Conservation (phyloP, 2,797 vertebrate species). For the Erpetoichthys calabaricus region DNA sequence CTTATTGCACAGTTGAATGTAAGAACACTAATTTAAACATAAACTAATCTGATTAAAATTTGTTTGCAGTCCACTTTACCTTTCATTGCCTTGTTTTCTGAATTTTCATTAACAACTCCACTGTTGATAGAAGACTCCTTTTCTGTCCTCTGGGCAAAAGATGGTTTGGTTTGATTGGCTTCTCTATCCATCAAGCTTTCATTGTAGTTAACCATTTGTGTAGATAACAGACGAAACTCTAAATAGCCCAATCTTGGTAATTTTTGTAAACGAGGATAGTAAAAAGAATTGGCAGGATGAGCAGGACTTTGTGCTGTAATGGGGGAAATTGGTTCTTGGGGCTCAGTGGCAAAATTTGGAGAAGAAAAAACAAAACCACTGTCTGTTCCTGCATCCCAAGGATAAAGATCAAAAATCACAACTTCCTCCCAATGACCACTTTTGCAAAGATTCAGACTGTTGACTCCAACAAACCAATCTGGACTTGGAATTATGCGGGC, state of each 20-base stretch:
- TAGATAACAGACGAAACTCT: neutral
- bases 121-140: no score
- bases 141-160: no score
- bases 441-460: neutral
- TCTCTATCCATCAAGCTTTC: no score
- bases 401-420: slow-evolving; percentile 3
- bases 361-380: slow-evolving; percentile 12
- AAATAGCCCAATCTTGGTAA: slow-evolving; percentile 5
- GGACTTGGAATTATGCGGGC: slow-evolving; percentile 11
- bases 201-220: neutral
- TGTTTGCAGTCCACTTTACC: no score
- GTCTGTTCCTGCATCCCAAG: slow-evolving; percentile 14
- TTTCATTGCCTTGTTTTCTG: no score
- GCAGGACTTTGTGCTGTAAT: slow-evolving; percentile 10
- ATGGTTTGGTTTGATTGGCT: no score
- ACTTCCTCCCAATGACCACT: neutral
- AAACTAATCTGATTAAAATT: no score
- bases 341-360: slow-evolving; percentile 9
- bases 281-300: slow-evolving; percentile 10
- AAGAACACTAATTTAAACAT: no score
- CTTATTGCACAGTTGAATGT: no score
- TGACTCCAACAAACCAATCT: slow-evolving; percentile 9
- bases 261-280: slow-evolving; percentile 5
- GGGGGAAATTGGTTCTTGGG: slow-evolving; percentile 4
- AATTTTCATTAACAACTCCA: no score